Base-by-base conservation (phyloP, 2,888 invertebrate genomes). In the Cryptosula pallasiana region DNA sequence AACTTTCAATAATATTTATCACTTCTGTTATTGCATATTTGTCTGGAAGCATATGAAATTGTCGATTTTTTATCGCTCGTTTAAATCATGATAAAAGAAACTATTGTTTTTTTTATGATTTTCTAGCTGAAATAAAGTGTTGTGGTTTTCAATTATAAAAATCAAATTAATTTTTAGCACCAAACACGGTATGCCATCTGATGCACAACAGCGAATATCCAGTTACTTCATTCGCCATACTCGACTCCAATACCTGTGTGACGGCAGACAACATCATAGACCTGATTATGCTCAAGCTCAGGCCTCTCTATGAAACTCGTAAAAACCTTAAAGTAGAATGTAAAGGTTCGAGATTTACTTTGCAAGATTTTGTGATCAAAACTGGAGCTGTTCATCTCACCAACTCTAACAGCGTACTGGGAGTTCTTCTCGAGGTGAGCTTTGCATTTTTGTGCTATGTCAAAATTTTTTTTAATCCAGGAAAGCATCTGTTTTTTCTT, bases 191-290 rank as follows among this genome's bases (percentile, higher is more conserved):
- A 0, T 91, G 95, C 0, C 94, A 95, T 84, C 91, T 96, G n/a
- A 87, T 97, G 9, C 95, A 96, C 86, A 94, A 96, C 84, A 95
- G 94, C 0, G 96, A 97, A 82, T 93, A 94, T 81, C 96, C 96
- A 0, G 95, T 94, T 0, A 92, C 95, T 0, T 94, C 94, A 1
- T 96, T 95, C 86, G 92, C 95, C 9, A 90, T 95, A 35, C 87
- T 96, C 5, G 96, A 96, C 77, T 84, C 84, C 0, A 94, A 93
- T 0, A 90, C 94, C 35, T 92, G 94, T 0, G 88, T 97, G 0
- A 92, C 94, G 36, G 94, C 95, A 0, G 96, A 96, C 81, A 91
- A 91, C 0, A 87, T 95, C 1, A 95, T 96, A 81, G 96, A 96
- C 84, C 86, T 94, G 72, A 87, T 96, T 0, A 92, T 96, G 91